phyloP scores from a whole-genome alignment of 2,113 vertebrate genomes.

The Lepidothrix coronata region DNA sequence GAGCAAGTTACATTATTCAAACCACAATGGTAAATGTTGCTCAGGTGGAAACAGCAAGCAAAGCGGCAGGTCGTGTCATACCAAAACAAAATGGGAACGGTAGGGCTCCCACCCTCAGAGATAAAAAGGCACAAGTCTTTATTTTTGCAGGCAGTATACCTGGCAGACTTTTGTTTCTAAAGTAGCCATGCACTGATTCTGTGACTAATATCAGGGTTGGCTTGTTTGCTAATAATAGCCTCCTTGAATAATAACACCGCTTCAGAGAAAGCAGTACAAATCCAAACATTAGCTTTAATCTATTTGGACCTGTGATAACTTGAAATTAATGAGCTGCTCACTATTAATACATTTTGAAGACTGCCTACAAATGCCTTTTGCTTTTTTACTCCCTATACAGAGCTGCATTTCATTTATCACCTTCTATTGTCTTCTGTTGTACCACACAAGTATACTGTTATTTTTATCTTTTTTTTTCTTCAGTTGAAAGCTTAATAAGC shows the following conservation, averaged over 20 bases:
- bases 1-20: not conserved
- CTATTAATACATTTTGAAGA: not conserved
- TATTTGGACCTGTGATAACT: not conserved
- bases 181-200: fast-evolving
- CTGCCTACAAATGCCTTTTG: not conserved
- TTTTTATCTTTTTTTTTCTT: not conserved
- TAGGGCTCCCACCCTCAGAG: not conserved
- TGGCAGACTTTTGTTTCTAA: not conserved
- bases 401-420: not conserved
- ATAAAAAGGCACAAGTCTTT: not conserved
- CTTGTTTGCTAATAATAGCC: not conserved
- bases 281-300: not conserved
- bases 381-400: not conserved
- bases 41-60: not conserved
- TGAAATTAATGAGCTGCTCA: not conserved
- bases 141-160: not conserved
- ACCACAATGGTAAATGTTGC: not conserved
- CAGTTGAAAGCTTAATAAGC: not conserved
- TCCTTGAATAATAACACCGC: not conserved
- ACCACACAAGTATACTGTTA: not conserved
- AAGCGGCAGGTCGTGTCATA: fast-evolving
- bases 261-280: not conserved
- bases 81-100: not conserved
- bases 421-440: not conserved
- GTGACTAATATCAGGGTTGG: not conserved